Evolutionary conservation across 2,888 invertebrate genomes (phyloP), one percentile per base, ranked within the genome.

Genomic region (Allolobophora icterica): DNA sequence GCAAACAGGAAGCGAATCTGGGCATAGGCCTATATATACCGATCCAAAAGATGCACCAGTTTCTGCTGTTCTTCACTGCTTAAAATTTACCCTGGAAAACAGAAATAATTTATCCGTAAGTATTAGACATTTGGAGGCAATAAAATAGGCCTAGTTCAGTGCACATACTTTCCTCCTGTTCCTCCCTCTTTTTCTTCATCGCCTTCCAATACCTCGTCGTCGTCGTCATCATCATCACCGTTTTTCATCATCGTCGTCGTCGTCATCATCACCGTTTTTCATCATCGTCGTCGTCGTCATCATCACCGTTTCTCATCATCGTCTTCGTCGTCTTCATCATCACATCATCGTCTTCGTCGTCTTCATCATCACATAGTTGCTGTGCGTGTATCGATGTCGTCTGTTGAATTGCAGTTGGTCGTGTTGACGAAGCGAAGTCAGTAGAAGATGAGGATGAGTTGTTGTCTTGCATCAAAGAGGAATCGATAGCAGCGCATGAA

Each of bases 361-460:
- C 87, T 2, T 87, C 87, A 33, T 87, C 35, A 33, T 87, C 87
- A 17, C 38, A 35, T 24, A 35, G 35, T 19, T 35, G 87, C 87
- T 87, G 35, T 87, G n/a, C 4, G 34, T 24, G 19, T 8, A 33
- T 84, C 33, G 33, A 0, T 34, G 33, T 84, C 33, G 34, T 87
- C 38, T 87, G 34, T 87, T 87, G 87, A 35, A 24, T 87, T 87
- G 34, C 87, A 87, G 87, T 87, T 38, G 35, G 87, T 35, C 34
- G 87, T 5, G 34, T 87, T 8, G 87, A 87, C 19, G 87, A 87
- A 3, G 11, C 87, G 87, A 87, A 87, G 24, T 87, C 34, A 34
- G 87, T 1, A 0, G 87, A 87, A 34, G 87, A 87, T 38, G 87
- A 87, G 17, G 87, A 87, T 24, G 87, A 87, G 35, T 15, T 87